A percentile compares a stretch with the other conserved stretches of the same genome.
phyloP scores from a whole-genome alignment of 2,113 vertebrate species.

The Mellivora capensis region DNA sequence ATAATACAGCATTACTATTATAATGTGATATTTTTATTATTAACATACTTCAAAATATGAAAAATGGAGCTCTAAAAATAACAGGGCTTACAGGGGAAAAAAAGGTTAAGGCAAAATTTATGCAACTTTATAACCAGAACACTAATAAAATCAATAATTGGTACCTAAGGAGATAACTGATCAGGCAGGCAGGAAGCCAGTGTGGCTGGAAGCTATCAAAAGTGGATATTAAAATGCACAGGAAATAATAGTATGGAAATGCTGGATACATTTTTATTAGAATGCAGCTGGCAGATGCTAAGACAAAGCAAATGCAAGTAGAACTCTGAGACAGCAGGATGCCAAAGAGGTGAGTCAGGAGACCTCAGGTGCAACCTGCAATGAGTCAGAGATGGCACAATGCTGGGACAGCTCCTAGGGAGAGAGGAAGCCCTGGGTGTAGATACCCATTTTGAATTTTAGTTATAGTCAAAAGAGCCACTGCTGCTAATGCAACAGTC shows the following conservation, averaged over 20 bases:
- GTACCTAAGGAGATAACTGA: background rate
- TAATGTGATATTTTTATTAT: background rate
- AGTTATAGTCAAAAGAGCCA: background rate
- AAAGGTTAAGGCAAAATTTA: background rate
- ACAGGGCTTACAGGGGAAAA: background rate
- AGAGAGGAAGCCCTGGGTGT: background rate
- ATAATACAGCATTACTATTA: background rate
- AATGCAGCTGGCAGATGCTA: background rate
- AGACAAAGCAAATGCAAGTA: background rate
- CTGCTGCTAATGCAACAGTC: background rate
- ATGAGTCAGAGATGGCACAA: background rate
- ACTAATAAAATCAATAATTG: background rate
- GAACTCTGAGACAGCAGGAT: background rate
- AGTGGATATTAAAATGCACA: background rate
- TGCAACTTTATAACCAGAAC: background rate
- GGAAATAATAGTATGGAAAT: background rate
- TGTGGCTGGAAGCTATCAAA: background rate
- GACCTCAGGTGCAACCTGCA: background rate
- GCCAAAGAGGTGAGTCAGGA: background rate
- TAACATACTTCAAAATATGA: background rate
- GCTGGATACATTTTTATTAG: background rate
- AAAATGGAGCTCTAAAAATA: background rate
- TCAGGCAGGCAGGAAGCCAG: background rate
- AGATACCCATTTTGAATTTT: background rate
- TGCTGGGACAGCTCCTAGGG: background rate